Conservation (phyloP, 2,797 vertebrate species). For the Hemibagrus guttatus region DNA sequence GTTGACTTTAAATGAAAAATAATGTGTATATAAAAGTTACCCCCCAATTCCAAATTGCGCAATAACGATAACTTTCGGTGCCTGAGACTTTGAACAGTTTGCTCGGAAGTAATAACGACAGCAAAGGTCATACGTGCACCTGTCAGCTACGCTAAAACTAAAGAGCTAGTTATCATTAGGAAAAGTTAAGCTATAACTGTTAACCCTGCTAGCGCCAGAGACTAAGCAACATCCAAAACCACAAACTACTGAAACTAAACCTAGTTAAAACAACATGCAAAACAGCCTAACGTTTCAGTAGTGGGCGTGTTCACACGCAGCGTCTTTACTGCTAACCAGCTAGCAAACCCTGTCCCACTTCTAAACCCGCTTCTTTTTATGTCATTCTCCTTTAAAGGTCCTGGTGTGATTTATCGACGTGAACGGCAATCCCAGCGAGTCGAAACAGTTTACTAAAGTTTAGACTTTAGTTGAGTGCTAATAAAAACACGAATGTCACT, state of each 20-base stretch:
- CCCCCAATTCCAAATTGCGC: too few species aligned
- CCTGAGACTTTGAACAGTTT: neutral
- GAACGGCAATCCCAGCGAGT: neutral
- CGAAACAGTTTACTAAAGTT: neutral
- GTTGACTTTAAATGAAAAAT: neutral
- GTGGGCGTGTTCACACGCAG: neutral
- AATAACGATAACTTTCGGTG: neutral
- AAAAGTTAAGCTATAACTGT: neutral
- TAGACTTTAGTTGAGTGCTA: constrained; percentile 1
- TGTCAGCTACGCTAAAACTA: neutral
- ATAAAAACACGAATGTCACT: constrained; percentile 34
- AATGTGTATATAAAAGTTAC: neutral
- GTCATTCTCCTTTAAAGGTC: neutral
- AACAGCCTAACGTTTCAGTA: neutral
- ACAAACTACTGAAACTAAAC: neutral
- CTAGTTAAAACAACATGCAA: neutral
- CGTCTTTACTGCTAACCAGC: constrained; percentile 3
- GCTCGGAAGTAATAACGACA: neutral
- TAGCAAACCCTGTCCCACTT: neutral
- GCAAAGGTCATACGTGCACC: constrained; percentile 35
- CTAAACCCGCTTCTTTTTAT: neutral
- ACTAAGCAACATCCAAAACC: neutral
- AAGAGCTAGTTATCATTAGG: neutral
- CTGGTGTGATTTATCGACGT: neutral
- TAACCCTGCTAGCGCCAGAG: neutral